Evolutionary conservation across 2,888 invertebrate genomes (phyloP).

Genomic region (Formica aserva): DNA sequence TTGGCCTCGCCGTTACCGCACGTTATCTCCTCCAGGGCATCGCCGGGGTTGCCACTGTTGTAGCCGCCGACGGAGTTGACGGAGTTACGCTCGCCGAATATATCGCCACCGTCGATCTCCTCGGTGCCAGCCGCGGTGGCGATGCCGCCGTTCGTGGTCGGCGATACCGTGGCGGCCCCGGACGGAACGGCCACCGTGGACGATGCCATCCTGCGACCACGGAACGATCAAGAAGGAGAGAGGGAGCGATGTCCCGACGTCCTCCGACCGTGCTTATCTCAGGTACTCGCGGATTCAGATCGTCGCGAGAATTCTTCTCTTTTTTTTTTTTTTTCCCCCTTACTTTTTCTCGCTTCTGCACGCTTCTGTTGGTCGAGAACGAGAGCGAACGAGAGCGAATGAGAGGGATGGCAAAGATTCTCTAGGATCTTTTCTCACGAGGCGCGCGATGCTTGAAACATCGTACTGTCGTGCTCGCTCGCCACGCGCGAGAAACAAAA

Average conservation of each 20-base stretch:
- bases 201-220: slow-evolving; percentile 78
- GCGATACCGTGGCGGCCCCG: slow-evolving; percentile 75
- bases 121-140: slow-evolving; percentile 64
- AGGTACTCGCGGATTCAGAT: neutral
- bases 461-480: slow-evolving; percentile 38
- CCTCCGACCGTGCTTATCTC: slow-evolving; percentile 4
- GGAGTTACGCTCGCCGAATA: slow-evolving; percentile 75
- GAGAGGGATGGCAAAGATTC: neutral
- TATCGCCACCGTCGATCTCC: slow-evolving; percentile 78
- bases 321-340: neutral
- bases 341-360: neutral
- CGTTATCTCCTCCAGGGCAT: slow-evolving; percentile 79
- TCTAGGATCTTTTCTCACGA: slow-evolving; percentile 33
- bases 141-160: slow-evolving; percentile 57
- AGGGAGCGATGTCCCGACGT: slow-evolving; percentile 1
- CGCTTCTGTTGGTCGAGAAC: neutral
- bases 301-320: neutral
- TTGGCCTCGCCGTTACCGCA: slow-evolving; percentile 74
- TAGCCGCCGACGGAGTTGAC: slow-evolving; percentile 66
- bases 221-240: slow-evolving; percentile 4
- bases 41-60: slow-evolving; percentile 68
- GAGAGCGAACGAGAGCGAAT: neutral
- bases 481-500: slow-evolving; percentile 43
- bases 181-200: slow-evolving; percentile 82
- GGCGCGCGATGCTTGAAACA: slow-evolving; percentile 38